Conservation (phyloP, 2,113 vertebrate genomes). For the Anarhynchus alexandrinus region DNA sequence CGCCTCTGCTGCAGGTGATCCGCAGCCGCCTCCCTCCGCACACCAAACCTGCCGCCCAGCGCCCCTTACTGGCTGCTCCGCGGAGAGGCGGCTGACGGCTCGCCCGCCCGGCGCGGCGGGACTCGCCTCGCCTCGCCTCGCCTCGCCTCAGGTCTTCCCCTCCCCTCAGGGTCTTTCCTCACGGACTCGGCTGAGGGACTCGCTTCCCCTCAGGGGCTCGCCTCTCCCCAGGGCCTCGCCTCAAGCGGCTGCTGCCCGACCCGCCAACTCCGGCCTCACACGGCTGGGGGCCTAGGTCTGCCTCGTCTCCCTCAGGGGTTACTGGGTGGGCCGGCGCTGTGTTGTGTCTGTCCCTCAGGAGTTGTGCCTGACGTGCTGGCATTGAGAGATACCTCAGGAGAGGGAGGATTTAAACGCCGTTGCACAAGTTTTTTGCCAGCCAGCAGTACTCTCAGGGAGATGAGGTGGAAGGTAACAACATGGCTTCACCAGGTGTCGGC, state of each 20-base stretch:
- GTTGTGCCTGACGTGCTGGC: fast-evolving
- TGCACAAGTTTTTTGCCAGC: not conserved
- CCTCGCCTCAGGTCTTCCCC: not conserved
- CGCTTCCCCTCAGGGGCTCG: not conserved
- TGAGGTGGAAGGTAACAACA: not conserved
- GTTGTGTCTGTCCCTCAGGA: not conserved
- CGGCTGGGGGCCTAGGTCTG: no score
- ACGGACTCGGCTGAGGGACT: not conserved
- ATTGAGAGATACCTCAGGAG: not conserved
- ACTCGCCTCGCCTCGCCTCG: not conserved
- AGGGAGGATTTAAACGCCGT: not conserved
- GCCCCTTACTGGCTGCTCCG: constrained; percentile 59
- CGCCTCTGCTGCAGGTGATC: constrained; percentile 68
- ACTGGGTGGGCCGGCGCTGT: fast-evolving
- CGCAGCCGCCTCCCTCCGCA: constrained; percentile 54
- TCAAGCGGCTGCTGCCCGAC: not conserved
- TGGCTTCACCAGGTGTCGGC: not conserved
- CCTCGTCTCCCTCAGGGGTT: fast-evolving
- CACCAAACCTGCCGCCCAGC: constrained; percentile 50
- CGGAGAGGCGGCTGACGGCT: not conserved
- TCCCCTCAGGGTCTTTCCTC: not conserved
- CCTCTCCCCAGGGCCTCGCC: not conserved
- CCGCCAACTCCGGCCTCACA: not conserved
- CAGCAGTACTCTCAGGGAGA: fast-evolving
- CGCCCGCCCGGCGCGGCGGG: not conserved